phyloP scores from a whole-genome alignment of 2,113 vertebrate genomes.

The Todiramphus chloris region DNA sequence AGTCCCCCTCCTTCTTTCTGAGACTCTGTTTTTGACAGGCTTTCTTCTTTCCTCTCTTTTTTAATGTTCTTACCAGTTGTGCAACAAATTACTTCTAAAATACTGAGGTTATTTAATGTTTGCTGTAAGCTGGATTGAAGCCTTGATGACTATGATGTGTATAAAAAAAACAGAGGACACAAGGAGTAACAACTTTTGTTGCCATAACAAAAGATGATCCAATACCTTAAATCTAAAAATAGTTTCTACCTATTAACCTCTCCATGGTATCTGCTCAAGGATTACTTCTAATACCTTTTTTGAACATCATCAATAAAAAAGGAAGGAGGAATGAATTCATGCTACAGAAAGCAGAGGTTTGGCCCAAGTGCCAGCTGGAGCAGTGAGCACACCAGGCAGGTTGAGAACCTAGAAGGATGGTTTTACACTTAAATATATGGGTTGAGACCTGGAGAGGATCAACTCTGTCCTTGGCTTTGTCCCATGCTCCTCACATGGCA shows the following conservation, averaged over 20 bases:
- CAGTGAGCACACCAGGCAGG: not conserved
- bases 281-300: not conserved
- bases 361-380: not conserved
- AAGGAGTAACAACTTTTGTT: conserved; percentile 15
- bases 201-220: conserved; percentile 46
- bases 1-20: not conserved
- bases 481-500: not conserved
- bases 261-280: not conserved
- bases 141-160: not conserved
- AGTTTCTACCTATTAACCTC: not conserved
- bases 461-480: not conserved
- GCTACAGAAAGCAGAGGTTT: not conserved
- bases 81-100: not conserved
- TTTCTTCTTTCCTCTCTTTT: not conserved
- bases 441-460: not conserved
- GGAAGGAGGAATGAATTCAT: not conserved
- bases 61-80: not conserved
- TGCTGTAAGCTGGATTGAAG: conserved; percentile 21
- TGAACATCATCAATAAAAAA: not conserved
- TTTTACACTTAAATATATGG: not conserved
- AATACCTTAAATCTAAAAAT: conserved; percentile 12
- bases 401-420: not conserved
- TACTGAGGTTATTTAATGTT: not conserved
- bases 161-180: conserved; percentile 1
- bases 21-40: not conserved